These are phyloP conservation scores for Pogonocichla stellata DNA, from an alignment of 2,113 vertebrate species.

Conservation along the genomic window DNA sequence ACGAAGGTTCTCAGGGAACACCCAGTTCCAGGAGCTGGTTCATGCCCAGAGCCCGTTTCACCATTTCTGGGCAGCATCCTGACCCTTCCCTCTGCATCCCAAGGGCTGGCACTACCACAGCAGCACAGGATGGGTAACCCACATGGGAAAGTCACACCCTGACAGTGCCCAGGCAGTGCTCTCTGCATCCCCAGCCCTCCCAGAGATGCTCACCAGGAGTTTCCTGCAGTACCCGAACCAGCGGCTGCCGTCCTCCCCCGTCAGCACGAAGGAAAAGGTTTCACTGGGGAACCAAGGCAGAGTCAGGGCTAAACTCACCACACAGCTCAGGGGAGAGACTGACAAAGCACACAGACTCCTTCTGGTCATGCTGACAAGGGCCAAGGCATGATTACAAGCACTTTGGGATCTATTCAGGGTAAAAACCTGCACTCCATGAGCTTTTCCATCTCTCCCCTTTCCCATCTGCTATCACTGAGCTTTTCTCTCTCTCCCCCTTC, in stretches of 20 bases:
- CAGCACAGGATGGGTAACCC: not conserved
- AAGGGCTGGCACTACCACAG: not conserved
- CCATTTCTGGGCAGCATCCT: not conserved
- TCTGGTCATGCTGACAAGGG: not conserved
- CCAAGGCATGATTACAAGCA: not conserved
- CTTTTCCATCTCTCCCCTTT: not conserved
- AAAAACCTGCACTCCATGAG: not conserved
- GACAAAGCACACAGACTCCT: not conserved
- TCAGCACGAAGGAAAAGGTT: constrained; percentile 96
- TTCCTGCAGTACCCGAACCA: constrained; percentile 98
- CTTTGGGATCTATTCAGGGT: not conserved
- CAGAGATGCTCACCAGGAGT: constrained; percentile 87
- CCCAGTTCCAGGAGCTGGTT: not conserved
- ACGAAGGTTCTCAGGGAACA: not conserved
- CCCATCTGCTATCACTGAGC: not conserved
- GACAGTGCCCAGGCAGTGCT: not conserved
- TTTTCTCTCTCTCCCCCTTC: not conserved
- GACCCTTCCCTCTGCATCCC: not conserved
- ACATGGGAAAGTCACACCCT: accelerated
- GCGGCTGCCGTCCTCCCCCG: constrained; percentile 94
- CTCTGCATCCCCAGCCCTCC: not conserved
- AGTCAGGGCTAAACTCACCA: not conserved
- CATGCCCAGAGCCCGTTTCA: not conserved
- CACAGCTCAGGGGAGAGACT: not conserved
- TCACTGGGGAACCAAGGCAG: constrained; percentile 78